A percentile compares a stretch with the other conserved stretches of the same genome.
phyloP scores from a whole-genome alignment of 2,888 invertebrate species.

The Synergus itoensis region DNA sequence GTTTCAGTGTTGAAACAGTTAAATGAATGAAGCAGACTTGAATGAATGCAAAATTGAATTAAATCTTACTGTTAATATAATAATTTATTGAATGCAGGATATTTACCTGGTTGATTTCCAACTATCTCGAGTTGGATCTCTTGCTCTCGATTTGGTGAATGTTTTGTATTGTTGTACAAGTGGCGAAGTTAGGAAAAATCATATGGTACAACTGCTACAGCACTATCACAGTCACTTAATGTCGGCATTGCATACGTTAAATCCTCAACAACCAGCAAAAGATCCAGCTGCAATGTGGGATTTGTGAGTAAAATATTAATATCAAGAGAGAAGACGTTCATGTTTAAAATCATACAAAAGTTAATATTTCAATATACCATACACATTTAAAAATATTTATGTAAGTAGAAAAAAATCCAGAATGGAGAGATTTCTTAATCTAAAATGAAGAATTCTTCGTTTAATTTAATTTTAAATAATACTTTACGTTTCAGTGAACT shows the following conservation, averaged over 20 bases:
- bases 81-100: conserved; percentile 75
- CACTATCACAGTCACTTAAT: conserved; percentile 83
- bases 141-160: conserved; percentile 84
- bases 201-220: conserved; percentile 81
- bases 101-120: conserved; percentile 86
- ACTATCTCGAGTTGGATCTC: conserved; percentile 84
- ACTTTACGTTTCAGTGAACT: background rate
- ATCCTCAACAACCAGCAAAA: conserved; percentile 77
- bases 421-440: too few species aligned
- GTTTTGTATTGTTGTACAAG: conserved; percentile 84
- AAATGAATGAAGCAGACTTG: too few species aligned
- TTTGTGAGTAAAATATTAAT: conserved; percentile 78
- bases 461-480: background rate
- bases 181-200: conserved; percentile 81
- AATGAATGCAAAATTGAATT: background rate
- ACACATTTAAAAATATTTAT: too few species aligned
- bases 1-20: too few species aligned
- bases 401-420: too few species aligned
- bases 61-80: background rate
- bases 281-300: conserved; percentile 79
- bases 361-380: background rate
- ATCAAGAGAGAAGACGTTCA: conserved; percentile 11
- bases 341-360: conserved; percentile 34
- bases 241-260: conserved; percentile 80
- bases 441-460: too few species aligned